Evolutionary conservation across 2,113 vertebrate genomes (phyloP).

Genomic region (Aegithalos caudatus): DNA sequence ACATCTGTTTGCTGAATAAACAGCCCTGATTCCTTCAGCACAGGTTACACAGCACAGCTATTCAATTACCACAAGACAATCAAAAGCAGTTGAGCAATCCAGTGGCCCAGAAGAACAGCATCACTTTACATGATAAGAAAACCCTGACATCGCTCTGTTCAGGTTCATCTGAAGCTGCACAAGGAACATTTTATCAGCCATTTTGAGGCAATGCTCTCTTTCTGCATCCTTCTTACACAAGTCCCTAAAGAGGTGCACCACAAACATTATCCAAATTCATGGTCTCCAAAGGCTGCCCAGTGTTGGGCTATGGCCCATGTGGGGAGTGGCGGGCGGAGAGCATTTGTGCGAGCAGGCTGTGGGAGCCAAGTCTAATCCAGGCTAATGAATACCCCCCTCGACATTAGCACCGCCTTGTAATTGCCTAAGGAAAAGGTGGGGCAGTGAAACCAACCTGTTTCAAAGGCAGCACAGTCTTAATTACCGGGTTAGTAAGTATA

Average conservation of each 20-base stretch:
- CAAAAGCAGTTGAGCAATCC: slow-evolving; percentile 39
- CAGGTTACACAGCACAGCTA: slow-evolving; percentile 9
- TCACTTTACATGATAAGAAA: slow-evolving; percentile 28
- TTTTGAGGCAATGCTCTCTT: not conserved
- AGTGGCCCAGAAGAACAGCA: not conserved
- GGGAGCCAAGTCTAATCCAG: not conserved
- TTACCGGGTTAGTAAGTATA: slow-evolving; percentile 19
- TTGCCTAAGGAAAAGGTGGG: slow-evolving; percentile 34
- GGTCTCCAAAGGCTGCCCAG: not conserved
- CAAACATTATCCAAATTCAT: not conserved
- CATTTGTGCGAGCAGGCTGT: not conserved
- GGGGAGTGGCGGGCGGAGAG: rapidly evolving
- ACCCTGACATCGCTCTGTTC: not conserved
- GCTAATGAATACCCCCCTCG: not conserved
- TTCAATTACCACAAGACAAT: slow-evolving; percentile 49
- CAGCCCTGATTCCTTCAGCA: slow-evolving; percentile 32
- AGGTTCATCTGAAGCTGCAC: not conserved
- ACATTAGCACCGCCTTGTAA: not conserved
- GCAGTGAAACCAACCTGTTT: slow-evolving; percentile 39
- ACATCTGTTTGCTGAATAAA: slow-evolving; percentile 63
- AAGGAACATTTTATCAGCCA: slow-evolving; percentile 2
- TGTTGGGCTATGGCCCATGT: rapidly evolving
- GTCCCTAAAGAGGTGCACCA: not conserved
- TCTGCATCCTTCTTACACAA: not conserved
- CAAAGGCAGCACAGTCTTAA: slow-evolving; percentile 40